Evolutionary conservation across 2,888 invertebrate genomes (phyloP).

Genomic region (Scelioninae gen. 1): DNA sequence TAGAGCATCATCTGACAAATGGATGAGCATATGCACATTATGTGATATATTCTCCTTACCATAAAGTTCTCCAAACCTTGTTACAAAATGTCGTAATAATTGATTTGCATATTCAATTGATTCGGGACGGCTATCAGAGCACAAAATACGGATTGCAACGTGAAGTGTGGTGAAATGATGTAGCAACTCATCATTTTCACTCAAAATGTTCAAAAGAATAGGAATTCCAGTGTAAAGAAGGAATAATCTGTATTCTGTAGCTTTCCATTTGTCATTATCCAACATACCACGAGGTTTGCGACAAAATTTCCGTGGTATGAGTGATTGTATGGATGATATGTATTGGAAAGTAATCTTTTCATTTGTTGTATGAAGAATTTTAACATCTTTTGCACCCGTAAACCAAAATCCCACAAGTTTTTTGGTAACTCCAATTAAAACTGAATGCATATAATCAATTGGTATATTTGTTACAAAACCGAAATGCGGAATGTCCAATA

Average conservation of each 20-base stretch:
- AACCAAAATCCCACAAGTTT: background rate
- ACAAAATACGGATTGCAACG: background rate
- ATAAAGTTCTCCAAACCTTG: background rate
- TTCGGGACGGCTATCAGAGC: too few species aligned
- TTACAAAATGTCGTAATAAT: background rate
- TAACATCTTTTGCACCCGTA: background rate
- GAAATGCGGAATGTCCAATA: conserved; percentile 6
- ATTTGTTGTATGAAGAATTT: background rate
- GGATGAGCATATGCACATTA: conserved; percentile 7
- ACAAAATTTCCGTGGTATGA: background rate
- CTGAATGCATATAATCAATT: conserved; percentile 16
- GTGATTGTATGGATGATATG: background rate
- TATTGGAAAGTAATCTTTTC: background rate
- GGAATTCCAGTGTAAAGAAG: background rate
- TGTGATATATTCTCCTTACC: conserved; percentile 11
- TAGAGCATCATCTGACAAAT: conserved; percentile 2
- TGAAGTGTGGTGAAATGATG: background rate
- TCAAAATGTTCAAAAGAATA: background rate
- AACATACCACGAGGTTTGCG: background rate
- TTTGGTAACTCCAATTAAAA: conserved; percentile 14
- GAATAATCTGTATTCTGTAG: background rate
- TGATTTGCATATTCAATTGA: background rate
- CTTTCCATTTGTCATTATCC: background rate
- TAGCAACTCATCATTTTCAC: background rate
- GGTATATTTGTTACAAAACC: conserved; percentile 9